Conservation (phyloP, 2,113 vertebrate genomes). For the Melozone crissalis region DNA sequence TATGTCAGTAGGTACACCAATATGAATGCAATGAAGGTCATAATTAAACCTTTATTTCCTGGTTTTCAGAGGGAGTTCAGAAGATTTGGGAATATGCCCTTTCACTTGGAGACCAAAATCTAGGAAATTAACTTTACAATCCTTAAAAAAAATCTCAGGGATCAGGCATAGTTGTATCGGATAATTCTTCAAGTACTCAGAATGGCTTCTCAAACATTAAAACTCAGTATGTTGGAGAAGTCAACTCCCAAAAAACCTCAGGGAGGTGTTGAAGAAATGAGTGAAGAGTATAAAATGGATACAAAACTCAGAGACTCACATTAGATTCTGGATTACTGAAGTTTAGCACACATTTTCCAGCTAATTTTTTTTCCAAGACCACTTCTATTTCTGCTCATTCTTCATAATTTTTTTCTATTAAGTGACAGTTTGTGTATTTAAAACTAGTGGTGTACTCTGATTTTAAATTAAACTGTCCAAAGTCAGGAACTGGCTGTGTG, state of each 20-base stretch:
- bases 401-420: background rate
- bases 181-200: background rate
- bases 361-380: background rate
- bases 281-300: background rate
- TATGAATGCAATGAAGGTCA: background rate
- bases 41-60: background rate
- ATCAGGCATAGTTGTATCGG: background rate
- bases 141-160: background rate
- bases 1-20: background rate
- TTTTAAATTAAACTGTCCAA: background rate
- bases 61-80: background rate
- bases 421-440: background rate
- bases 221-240: background rate
- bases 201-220: background rate
- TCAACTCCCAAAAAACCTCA: background rate
- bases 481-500: background rate
- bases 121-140: background rate
- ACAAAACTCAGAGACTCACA: background rate
- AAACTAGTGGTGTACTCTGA: background rate
- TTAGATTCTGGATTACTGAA: background rate
- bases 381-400: background rate
- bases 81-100: background rate
- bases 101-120: background rate
- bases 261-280: background rate
- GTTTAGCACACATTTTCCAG: background rate